Evolutionary conservation across 2,113 vertebrate genomes (phyloP), one percentile per base, ranked within the genome.

Genomic region (Phyllostomus discolor): DNA sequence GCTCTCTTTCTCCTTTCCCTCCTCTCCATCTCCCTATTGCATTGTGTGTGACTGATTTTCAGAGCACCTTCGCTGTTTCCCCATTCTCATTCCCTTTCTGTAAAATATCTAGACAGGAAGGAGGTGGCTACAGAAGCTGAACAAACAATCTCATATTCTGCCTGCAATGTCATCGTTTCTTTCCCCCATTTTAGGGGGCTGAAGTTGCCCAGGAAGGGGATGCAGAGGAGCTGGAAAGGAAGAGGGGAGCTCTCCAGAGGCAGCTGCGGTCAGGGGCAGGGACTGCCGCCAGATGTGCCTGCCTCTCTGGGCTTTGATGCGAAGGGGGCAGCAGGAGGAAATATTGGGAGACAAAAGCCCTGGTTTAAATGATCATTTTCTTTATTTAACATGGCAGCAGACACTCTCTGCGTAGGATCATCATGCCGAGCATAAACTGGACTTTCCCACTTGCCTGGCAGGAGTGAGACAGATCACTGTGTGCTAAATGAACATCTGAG

Each of bases 31-130:
- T 98, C 98, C 98, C 98, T 98, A 98, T 98, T 99, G 98, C 99
- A 99, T 98, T 99, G 99, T 99, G 99, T 98, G 98, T 99, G 99
- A 99, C 99, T 98, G 98, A 98, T 98, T 98, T 99, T 98, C 98
- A 98, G 98, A 98, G 98, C 97, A 98, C 98, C 98, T 98, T 98
- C 98, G 97, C 98, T 98, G 98, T 98, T 98, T 92, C 48, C 80
- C 95, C 95, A 72, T 96, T 98, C 93, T 95, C 97, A 97, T 0
- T 96, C 69, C 66, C 84, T 98, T 90, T 93, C 93, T 97, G 83
- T 98, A 94, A 98, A 98, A 98, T 97, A 98, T 97, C 97, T 97
- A 98, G 97, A 98, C 98, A 98, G 97, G 94, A 98, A 98, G 97
- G 97, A 98, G 98, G 97, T 98, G 98, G 98, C 97, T 98, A 97